Conservation (phyloP, 2,888 invertebrate genomes). For the Hofmannophila pseudospretella region DNA sequence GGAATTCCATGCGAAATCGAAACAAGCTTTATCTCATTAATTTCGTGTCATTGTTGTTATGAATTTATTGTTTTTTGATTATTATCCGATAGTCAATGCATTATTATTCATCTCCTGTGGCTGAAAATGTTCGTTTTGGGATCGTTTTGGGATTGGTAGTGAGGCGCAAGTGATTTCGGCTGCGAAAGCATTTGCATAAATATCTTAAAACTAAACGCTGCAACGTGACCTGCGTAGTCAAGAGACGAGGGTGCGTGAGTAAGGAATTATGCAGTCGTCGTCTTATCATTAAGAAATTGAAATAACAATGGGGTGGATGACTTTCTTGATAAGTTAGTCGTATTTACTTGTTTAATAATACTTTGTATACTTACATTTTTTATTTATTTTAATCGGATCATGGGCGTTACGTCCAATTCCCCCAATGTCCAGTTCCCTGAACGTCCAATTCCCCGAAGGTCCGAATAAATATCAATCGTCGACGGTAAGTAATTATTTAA, state of each 20-base stretch:
- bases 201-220: constrained; percentile 27
- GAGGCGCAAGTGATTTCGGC: constrained; percentile 20
- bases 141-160: constrained; percentile 3
- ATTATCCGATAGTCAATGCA: not conserved
- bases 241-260: constrained; percentile 22
- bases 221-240: constrained; percentile 26
- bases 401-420: no score
- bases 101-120: not conserved
- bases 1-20: constrained; percentile 1
- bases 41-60: constrained; percentile 6
- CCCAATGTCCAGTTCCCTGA: no score
- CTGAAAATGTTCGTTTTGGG: constrained; percentile 2
- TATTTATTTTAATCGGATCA: no score
- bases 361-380: no score
- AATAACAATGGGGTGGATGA: constrained; percentile 6
- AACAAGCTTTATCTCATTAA: constrained; percentile 3
- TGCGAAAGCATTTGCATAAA: constrained; percentile 26
- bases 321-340: no score
- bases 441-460: no score
- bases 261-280: constrained; percentile 14
- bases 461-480: no score
- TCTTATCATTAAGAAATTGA: constrained; percentile 9
- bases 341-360: no score
- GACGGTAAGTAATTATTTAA: no score
- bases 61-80: constrained; percentile 2